A percentile compares a stretch with the other conserved stretches of the same genome.
phyloP scores from a whole-genome alignment of 2,113 vertebrate species.

The Dermatemys mawii region DNA sequence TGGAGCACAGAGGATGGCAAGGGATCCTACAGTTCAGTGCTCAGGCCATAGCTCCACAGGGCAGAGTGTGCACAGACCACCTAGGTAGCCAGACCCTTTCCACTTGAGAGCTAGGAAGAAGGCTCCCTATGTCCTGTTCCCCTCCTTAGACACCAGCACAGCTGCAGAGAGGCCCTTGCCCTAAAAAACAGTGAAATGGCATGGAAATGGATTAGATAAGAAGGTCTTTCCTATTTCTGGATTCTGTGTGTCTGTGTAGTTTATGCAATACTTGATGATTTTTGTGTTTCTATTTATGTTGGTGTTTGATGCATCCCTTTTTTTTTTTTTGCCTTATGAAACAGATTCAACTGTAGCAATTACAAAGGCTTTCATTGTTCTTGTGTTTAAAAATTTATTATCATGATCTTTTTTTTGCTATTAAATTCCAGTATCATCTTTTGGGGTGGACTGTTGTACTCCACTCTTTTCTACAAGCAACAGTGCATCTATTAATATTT shows the following conservation, averaged over 20 bases:
- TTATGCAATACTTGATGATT: background rate
- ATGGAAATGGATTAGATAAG: background rate
- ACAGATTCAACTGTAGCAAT: conserved; percentile 5
- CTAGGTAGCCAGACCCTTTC: background rate
- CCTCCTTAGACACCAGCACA: background rate
- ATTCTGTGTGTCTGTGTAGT: background rate
- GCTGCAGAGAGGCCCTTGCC: background rate
- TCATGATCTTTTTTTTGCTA: conserved; percentile 49
- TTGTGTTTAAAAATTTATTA: conserved; percentile 59
- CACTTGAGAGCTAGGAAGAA: background rate
- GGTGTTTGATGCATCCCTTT: background rate
- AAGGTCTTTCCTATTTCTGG: background rate
- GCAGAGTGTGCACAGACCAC: background rate
- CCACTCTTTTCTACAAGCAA: conserved; percentile 23
- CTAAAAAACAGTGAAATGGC: background rate
- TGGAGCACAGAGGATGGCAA: background rate
- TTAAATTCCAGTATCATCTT: conserved; percentile 55
- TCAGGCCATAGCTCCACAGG: background rate
- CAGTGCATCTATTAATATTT: conserved; percentile 56
- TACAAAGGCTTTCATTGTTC: conserved; percentile 28
- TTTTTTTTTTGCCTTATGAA: background rate
- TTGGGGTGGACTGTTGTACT: conserved; percentile 35
- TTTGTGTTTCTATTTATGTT: background rate
- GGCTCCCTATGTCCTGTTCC: background rate
- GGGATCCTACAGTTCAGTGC: background rate